These are phyloP conservation scores for Tetragonula carbonaria DNA, from an alignment of 2,888 invertebrate species.

Conservation along the genomic window DNA sequence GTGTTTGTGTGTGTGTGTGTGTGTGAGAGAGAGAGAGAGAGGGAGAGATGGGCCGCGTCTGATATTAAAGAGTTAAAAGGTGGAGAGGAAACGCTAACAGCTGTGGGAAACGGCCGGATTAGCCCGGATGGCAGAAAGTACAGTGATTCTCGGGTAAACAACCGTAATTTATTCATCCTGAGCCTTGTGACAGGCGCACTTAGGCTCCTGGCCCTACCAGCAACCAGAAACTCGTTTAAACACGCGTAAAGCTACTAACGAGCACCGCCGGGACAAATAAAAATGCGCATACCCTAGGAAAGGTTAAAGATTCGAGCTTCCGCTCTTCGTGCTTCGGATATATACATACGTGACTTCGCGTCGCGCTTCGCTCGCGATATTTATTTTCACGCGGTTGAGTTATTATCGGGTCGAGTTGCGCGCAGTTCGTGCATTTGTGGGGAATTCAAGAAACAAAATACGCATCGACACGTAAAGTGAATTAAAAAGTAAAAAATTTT, in stretches of 20 bases:
- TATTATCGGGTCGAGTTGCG: no score
- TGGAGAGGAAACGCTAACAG: background rate
- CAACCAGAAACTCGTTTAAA: slow-evolving; percentile 39
- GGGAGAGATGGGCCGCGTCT: background rate
- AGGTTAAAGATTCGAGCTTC: slow-evolving; percentile 15
- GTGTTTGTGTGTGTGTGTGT: no score
- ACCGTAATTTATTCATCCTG: slow-evolving; percentile 30
- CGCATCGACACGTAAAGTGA: no score
- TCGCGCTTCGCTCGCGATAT: no score
- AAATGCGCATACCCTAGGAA: background rate
- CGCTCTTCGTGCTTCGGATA: background rate
- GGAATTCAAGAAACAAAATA: no score
- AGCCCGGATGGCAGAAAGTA: slow-evolving; percentile 12
- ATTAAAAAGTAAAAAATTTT: no score
- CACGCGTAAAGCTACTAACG: no score
- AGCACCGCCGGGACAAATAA: no score
- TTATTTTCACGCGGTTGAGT: no score
- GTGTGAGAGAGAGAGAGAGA: background rate
- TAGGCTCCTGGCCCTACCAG: background rate
- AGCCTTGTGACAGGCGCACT: background rate
- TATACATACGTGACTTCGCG: no score
- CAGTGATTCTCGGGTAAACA: background rate
- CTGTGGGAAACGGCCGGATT: slow-evolving; percentile 1
- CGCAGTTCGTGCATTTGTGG: no score
- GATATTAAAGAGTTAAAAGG: background rate